phyloP scores from a whole-genome alignment of 2,888 invertebrate genomes.

The Dorcus hopei region DNA sequence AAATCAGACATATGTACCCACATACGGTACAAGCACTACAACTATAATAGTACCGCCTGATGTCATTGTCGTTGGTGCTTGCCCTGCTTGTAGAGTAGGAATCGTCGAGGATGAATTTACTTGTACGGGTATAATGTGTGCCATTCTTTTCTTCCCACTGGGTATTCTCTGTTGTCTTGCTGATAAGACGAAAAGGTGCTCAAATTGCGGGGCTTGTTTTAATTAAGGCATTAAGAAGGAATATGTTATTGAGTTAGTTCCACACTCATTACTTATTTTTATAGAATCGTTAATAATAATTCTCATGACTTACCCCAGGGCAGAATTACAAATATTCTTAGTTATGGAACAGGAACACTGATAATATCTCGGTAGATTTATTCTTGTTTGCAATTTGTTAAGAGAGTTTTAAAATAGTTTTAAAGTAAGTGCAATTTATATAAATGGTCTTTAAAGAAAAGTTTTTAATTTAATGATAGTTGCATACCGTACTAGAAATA shows the following conservation, averaged over 20 bases:
- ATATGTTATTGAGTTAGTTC: background rate
- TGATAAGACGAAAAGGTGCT: conserved; percentile 78
- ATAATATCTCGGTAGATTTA: no score
- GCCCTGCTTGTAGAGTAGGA: conserved; percentile 86
- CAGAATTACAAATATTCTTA: no score
- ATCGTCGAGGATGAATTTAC: conserved; percentile 85
- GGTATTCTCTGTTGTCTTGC: conserved; percentile 85
- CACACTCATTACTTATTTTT: background rate
- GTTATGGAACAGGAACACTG: no score
- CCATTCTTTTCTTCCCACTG: conserved; percentile 81
- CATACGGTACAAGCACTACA: conserved; percentile 57
- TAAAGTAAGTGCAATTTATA: no score
- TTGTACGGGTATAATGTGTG: conserved; percentile 78
- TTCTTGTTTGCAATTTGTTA: no score
- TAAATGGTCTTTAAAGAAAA: no score
- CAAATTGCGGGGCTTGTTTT: conserved; percentile 83
- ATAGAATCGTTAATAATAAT: no score
- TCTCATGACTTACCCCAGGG: no score
- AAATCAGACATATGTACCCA: conserved; percentile 42
- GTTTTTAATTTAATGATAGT: no score
- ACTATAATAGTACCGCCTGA: conserved; percentile 67
- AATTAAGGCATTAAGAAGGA: conserved; percentile 47
- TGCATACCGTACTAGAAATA: no score
- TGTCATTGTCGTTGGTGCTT: conserved; percentile 81
- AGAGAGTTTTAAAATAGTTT: no score